phyloP scores from a whole-genome alignment of 2,888 invertebrate genomes.

The Rhaphigaster nebulosa region DNA sequence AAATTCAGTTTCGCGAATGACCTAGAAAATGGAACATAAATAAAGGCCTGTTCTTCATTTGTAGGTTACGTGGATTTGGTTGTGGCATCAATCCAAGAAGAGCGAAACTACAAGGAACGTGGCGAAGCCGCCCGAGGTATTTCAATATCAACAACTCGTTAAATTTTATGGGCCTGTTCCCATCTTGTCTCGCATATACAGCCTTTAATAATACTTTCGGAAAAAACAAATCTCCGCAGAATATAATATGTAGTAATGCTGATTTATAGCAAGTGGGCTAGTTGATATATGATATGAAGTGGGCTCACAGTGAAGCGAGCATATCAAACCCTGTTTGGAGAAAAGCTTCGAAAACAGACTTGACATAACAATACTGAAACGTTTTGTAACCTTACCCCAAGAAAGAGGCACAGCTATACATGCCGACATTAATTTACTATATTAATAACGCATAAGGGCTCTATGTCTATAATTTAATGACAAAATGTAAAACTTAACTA shows the following conservation, averaged over 20 bases:
- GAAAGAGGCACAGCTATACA: too few species aligned
- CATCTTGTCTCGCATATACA: background rate
- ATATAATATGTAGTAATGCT: background rate
- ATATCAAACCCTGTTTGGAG: too few species aligned
- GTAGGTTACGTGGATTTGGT: background rate
- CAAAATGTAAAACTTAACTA: too few species aligned
- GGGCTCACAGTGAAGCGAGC: too few species aligned
- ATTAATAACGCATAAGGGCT: too few species aligned
- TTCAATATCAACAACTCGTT: conserved; percentile 4
- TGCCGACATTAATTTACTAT: too few species aligned
- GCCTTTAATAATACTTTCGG: background rate
- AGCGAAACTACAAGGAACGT: conserved; percentile 1
- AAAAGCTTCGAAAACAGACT: too few species aligned
- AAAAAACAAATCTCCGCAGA: background rate
- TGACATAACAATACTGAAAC: too few species aligned
- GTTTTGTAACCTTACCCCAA: too few species aligned
- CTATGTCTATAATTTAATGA: too few species aligned
- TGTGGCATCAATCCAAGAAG: conserved; percentile 36
- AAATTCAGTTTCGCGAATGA: background rate
- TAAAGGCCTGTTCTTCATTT: background rate
- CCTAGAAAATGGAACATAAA: conserved; percentile 1
- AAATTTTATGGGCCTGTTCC: background rate
- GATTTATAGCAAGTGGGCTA: too few species aligned
- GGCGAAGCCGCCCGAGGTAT: background rate
- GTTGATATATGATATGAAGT: too few species aligned